These are phyloP conservation scores for Salvelinus fontinalis DNA, from an alignment of 2,113 vertebrate genomes.

Conservation along the genomic window DNA sequence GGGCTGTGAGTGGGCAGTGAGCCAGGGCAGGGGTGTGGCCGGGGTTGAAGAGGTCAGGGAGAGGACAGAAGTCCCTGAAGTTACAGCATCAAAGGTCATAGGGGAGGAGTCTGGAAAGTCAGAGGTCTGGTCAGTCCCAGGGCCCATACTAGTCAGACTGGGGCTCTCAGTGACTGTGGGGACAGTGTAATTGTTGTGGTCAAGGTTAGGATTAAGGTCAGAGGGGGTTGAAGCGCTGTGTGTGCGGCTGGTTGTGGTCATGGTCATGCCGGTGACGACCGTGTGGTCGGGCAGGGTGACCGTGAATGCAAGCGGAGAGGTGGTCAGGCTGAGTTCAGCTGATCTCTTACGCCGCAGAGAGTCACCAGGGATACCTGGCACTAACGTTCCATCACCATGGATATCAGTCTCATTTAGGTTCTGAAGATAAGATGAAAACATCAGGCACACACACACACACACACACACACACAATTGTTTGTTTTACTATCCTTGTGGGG, in stretches of 20 bases:
- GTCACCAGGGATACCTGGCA: constrained; percentile 36
- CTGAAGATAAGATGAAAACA: constrained; percentile 60
- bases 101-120: background rate
- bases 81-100: constrained; percentile 14
- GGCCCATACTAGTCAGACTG: constrained; percentile 1
- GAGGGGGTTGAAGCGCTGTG: background rate
- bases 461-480: too few species aligned
- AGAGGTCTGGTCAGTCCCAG: background rate
- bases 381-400: constrained; percentile 53
- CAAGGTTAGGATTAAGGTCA: background rate
- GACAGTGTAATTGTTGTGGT: background rate
- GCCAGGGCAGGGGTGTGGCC: constrained; percentile 60
- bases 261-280: constrained; percentile 35
- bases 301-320: constrained; percentile 71
- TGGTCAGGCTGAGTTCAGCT: constrained; percentile 69
- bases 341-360: constrained; percentile 76
- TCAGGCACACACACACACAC: too few species aligned
- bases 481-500: too few species aligned
- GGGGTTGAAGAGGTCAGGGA: constrained; percentile 53
- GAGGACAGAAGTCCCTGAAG: constrained; percentile 49
- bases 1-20: constrained; percentile 44
- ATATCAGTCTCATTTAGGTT: constrained; percentile 57
- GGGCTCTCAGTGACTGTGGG: constrained; percentile 11
- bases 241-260: constrained; percentile 23
- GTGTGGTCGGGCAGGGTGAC: constrained; percentile 55